Evolutionary conservation across 1,140 invertebrate genomes (phyloP).

Genomic region (Drosophila navojoa): DNA sequence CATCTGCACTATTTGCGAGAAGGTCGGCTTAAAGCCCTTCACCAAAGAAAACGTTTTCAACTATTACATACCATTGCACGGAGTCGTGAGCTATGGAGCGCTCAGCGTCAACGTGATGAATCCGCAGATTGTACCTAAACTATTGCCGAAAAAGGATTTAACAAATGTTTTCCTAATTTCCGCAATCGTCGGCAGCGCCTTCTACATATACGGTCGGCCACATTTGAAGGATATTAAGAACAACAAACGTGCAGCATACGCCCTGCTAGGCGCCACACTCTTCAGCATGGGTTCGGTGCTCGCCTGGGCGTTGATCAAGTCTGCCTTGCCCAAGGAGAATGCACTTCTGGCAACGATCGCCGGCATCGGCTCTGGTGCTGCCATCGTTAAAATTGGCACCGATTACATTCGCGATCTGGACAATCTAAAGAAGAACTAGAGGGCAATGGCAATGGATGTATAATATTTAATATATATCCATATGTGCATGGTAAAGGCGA

Average conservation of each 20-base stretch:
- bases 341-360: conserved; percentile 85
- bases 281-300: conserved; percentile 90
- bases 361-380: conserved; percentile 86
- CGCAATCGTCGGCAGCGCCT: conserved; percentile 86
- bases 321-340: conserved; percentile 87
- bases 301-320: conserved; percentile 89
- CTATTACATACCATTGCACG: conserved; percentile 87
- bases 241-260: conserved; percentile 85
- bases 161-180: conserved; percentile 86
- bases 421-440: conserved; percentile 66
- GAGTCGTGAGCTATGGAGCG: conserved; percentile 86
- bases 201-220: conserved; percentile 87
- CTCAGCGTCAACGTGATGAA: conserved; percentile 89
- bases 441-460: background rate
- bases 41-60: conserved; percentile 86
- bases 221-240: conserved; percentile 83
- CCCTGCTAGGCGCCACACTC: conserved; percentile 87
- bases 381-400: conserved; percentile 86
- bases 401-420: conserved; percentile 84
- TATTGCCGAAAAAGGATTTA: conserved; percentile 75
- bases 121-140: conserved; percentile 86
- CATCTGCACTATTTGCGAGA: conserved; percentile 81
- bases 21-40: conserved; percentile 86
- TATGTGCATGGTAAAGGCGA: conserved; percentile 16
- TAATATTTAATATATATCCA: background rate